A percentile compares a stretch with the other conserved stretches of the same genome.
These are phyloP conservation scores for Schizopygopsis malacanthus DNA, from an alignment of 2,797 vertebrate genomes.

Conservation along the genomic window DNA sequence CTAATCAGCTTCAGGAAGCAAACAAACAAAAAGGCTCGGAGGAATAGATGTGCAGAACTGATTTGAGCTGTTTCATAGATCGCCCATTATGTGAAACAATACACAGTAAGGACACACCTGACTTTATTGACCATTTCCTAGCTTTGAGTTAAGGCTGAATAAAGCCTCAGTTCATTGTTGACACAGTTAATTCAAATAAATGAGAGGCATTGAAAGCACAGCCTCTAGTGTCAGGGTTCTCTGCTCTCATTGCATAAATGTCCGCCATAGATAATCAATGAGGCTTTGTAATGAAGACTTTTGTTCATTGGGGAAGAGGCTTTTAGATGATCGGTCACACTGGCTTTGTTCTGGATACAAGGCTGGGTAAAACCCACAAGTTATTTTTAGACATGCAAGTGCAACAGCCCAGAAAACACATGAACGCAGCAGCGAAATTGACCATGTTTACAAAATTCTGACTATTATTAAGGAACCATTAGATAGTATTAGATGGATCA, in stretches of 20 bases:
- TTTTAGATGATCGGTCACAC: conserved; percentile 43
- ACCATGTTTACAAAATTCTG: background rate
- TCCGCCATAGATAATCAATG: conserved; percentile 53
- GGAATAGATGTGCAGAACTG: background rate
- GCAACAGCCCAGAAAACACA: background rate
- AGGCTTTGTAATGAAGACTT: conserved; percentile 57
- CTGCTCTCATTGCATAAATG: conserved; percentile 51
- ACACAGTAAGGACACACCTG: conserved; percentile 31
- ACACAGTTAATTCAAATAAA: conserved; percentile 59
- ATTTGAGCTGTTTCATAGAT: background rate
- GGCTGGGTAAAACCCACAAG: conserved; percentile 40
- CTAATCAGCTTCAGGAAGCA: conserved; percentile 1
- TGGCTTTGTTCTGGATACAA: conserved; percentile 35
- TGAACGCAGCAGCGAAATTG: background rate
- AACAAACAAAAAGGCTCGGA: background rate
- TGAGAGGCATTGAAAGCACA: conserved; percentile 44
- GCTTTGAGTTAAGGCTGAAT: conserved; percentile 40
- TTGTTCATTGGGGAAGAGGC: conserved; percentile 36
- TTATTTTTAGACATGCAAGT: conserved; percentile 20
- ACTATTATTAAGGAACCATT: background rate
- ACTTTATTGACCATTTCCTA: conserved; percentile 41
- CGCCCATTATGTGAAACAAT: conserved; percentile 25
- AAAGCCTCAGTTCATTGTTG: conserved; percentile 48
- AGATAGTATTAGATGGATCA: background rate
- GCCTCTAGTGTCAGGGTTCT: conserved; percentile 19